phyloP scores from a whole-genome alignment of 2,888 invertebrate genomes.

The Tiliacea citrago region DNA sequence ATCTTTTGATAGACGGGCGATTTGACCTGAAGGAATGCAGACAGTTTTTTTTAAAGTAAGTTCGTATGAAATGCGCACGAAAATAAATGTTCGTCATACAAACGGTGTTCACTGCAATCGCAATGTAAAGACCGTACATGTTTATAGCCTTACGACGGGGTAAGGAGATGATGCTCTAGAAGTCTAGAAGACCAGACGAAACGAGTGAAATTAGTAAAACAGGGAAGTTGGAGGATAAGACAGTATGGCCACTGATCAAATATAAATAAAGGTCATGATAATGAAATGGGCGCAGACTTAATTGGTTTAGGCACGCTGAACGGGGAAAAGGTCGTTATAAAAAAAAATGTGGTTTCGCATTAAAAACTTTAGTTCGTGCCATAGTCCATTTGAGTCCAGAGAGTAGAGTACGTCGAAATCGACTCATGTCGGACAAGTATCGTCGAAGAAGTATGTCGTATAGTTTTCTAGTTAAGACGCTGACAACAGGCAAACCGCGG shows the following conservation, averaged over 20 bases:
- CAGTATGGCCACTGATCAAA: neutral
- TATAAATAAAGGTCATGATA: neutral
- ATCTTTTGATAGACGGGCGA: constrained; percentile 94
- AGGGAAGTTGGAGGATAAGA: neutral
- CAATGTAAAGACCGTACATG: neutral
- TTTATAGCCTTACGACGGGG: neutral
- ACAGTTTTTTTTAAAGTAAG: neutral
- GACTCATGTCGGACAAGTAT: too few species aligned
- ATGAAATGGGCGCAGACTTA: neutral
- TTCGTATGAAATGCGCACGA: neutral
- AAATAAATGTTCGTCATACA: neutral
- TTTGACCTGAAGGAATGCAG: constrained; percentile 87
- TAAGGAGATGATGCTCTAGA: too few species aligned
- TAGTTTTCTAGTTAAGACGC: too few species aligned
- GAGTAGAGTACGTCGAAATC: too few species aligned
- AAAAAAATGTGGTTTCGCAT: neutral
- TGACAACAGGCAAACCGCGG: too few species aligned
- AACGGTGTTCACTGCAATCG: neutral
- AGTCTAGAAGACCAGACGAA: neutral
- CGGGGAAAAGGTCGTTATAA: neutral
- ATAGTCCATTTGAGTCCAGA: too few species aligned
- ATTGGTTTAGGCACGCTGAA: neutral
- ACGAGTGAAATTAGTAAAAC: neutral
- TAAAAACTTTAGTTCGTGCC: too few species aligned
- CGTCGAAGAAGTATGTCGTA: too few species aligned